A percentile compares a stretch with the other conserved stretches of the same genome.
Conservation (phyloP, 2,113 vertebrate species). For the Empidonax alnorum region DNA sequence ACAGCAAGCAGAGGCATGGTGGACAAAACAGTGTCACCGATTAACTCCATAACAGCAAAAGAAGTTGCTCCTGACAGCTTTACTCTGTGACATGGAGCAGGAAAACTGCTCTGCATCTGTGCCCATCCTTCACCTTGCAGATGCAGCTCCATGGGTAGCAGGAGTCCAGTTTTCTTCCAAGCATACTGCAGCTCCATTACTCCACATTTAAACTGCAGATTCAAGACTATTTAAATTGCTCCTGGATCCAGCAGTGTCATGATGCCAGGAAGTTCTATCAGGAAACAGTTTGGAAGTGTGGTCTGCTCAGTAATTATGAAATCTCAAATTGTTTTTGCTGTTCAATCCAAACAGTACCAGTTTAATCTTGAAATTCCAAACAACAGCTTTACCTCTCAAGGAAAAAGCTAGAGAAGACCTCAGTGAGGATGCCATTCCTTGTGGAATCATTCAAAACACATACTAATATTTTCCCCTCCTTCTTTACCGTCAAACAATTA, state of each 20-base stretch:
- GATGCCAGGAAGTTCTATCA: neutral
- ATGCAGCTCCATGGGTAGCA: fast-evolving
- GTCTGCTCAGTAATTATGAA: neutral
- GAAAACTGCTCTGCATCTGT: neutral
- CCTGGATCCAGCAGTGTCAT: neutral
- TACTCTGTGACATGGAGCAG: neutral
- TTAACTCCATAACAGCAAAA: neutral
- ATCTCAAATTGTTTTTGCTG: neutral
- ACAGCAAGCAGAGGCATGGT: neutral
- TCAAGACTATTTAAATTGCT: neutral
- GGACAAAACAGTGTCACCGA: neutral
- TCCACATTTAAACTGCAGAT: neutral
- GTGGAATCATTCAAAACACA: neutral
- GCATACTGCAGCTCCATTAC: neutral
- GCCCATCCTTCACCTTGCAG: neutral
- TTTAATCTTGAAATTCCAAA: neutral
- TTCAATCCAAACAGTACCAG: neutral
- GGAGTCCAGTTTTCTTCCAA: neutral
- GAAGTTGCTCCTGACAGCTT: neutral
- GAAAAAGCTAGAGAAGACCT: neutral
- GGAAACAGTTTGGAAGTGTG: neutral
- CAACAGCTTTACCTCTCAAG: neutral
- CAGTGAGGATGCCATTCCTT: neutral
- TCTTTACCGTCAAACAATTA: neutral
- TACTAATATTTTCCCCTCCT: neutral